Conservation (phyloP, 53 echinoderm and acorn worm species). For the Pentamera pediparva region DNA sequence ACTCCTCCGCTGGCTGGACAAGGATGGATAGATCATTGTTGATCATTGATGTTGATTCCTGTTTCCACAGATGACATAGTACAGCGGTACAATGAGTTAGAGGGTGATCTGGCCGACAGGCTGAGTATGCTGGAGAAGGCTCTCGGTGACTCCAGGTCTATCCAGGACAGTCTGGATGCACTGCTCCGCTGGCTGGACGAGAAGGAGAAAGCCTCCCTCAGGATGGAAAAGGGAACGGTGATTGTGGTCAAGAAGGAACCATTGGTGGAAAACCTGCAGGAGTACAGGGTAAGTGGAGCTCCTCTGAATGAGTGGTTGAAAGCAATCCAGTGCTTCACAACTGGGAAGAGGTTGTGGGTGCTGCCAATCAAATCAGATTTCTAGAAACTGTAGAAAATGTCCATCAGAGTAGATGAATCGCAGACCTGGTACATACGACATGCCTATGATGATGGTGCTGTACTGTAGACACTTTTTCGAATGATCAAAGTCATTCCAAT, state of each 20-base stretch:
- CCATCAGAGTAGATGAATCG: too few species aligned
- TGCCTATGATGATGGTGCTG: too few species aligned
- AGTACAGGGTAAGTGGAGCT: slow-evolving; percentile 86
- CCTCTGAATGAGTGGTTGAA: background rate
- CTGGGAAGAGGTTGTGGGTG: too few species aligned
- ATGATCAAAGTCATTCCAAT: too few species aligned
- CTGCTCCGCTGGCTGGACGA: slow-evolving; percentile 96
- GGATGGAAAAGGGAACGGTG: slow-evolving; percentile 84
- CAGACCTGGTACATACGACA: too few species aligned
- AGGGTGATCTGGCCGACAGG: slow-evolving; percentile 78
- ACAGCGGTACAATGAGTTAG: slow-evolving; percentile 72
- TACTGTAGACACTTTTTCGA: too few species aligned
- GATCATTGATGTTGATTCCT: background rate
- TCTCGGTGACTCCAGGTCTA: slow-evolving; percentile 77
- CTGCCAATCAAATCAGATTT: too few species aligned
- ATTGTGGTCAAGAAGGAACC: slow-evolving; percentile 98
- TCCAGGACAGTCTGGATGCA: slow-evolving; percentile 94
- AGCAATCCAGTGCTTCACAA: background rate
- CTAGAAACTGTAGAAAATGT: too few species aligned
- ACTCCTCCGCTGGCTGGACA: slow-evolving; percentile 91
- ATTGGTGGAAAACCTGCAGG: slow-evolving; percentile 85
- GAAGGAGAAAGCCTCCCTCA: slow-evolving; percentile 79
- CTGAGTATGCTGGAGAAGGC: slow-evolving; percentile 72
- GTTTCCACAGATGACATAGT: slow-evolving; percentile 56
- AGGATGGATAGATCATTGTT: slow-evolving; percentile 46